Percentiles rank a stretch among this genome's conserved stretches.
phyloP scores from a whole-genome alignment of 2,888 invertebrate species.

The Noctua janthina region DNA sequence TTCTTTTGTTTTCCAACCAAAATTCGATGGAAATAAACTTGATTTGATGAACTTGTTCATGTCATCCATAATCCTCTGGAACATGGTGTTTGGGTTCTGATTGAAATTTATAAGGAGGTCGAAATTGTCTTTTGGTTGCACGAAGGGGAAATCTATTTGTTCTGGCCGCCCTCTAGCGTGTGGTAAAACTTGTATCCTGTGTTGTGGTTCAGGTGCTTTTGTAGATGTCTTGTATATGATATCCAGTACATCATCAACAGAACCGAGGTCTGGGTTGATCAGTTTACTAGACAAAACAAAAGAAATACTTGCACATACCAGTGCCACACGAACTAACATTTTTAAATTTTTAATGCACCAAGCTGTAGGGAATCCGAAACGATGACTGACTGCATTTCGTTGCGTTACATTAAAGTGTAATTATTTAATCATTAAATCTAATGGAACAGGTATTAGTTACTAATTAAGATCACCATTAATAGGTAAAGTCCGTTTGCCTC shows the following conservation, averaged over 20 bases:
- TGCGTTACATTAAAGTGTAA: slow-evolving; percentile 1
- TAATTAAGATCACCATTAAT: slow-evolving; percentile 3
- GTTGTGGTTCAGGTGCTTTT: slow-evolving; percentile 8
- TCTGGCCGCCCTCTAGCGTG: background rate
- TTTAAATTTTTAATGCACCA: slow-evolving; percentile 9
- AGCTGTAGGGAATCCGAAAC: slow-evolving; percentile 9
- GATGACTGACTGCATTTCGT: slow-evolving; percentile 32
- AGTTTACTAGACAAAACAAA: slow-evolving; percentile 27
- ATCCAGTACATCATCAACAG: slow-evolving; percentile 57
- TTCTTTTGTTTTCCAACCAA: slow-evolving; percentile 15
- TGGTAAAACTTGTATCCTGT: background rate
- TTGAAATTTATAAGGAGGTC: slow-evolving; percentile 1
- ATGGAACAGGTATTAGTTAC: slow-evolving; percentile 12
- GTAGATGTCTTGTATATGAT: slow-evolving; percentile 37
- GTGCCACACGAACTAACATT: slow-evolving; percentile 37
- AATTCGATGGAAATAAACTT: slow-evolving; percentile 27
- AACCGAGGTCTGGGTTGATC: slow-evolving; percentile 40
- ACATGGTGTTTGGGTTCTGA: background rate
- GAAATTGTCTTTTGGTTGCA: slow-evolving; percentile 10
- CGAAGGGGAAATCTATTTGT: slow-evolving; percentile 6
- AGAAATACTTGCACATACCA: slow-evolving; percentile 22
- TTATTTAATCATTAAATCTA: slow-evolving; percentile 30
- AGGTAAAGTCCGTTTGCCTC: background rate
- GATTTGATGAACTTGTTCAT: slow-evolving; percentile 22
- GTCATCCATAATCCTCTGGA: slow-evolving; percentile 26